These are phyloP conservation scores for Oscheius sp. DNA, from an alignment of 2,888 invertebrate species.

Conservation along the genomic window DNA sequence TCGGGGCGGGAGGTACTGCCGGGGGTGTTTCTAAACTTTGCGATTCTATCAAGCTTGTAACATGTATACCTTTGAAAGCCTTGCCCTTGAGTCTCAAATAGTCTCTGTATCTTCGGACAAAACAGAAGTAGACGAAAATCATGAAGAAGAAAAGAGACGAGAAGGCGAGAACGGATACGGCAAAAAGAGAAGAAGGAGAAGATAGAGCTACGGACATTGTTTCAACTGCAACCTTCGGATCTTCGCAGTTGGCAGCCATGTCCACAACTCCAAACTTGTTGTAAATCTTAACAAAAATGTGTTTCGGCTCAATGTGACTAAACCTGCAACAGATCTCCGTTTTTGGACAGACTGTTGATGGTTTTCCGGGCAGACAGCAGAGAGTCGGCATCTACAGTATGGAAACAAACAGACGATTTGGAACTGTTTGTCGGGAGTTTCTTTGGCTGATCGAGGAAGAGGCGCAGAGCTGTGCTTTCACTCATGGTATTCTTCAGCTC, in stretches of 20 bases:
- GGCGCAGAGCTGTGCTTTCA: not conserved
- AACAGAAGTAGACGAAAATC: slow-evolving; percentile 51
- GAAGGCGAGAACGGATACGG: slow-evolving; percentile 26
- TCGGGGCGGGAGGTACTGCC: slow-evolving; percentile 19
- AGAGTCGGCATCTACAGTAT: slow-evolving; percentile 7
- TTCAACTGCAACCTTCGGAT: slow-evolving; percentile 3
- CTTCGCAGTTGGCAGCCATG: slow-evolving; percentile 10
- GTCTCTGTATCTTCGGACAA: slow-evolving; percentile 53
- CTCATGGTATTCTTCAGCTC: not conserved
- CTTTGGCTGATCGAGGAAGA: slow-evolving; percentile 25
- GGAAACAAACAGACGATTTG: slow-evolving; percentile 33
- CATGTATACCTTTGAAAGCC: slow-evolving; percentile 33
- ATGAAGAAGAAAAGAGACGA: slow-evolving; percentile 18
- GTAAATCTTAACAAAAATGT: slow-evolving; percentile 18
- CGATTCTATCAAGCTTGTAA: not conserved
- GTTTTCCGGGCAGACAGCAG: slow-evolving; percentile 18
- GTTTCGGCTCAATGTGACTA: not conserved
- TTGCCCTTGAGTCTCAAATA: slow-evolving; percentile 37
- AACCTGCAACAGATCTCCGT: slow-evolving; percentile 14
- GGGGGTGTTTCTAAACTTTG: not conserved
- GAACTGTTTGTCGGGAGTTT: slow-evolving; percentile 3
- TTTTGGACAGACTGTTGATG: not conserved
- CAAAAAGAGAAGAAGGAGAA: slow-evolving; percentile 10
- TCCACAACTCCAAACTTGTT: slow-evolving; percentile 29
- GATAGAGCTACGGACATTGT: slow-evolving; percentile 11